Evolutionary conservation across 1,140 invertebrate genomes (phyloP).

Genomic region (Eciton burchellii): DNA sequence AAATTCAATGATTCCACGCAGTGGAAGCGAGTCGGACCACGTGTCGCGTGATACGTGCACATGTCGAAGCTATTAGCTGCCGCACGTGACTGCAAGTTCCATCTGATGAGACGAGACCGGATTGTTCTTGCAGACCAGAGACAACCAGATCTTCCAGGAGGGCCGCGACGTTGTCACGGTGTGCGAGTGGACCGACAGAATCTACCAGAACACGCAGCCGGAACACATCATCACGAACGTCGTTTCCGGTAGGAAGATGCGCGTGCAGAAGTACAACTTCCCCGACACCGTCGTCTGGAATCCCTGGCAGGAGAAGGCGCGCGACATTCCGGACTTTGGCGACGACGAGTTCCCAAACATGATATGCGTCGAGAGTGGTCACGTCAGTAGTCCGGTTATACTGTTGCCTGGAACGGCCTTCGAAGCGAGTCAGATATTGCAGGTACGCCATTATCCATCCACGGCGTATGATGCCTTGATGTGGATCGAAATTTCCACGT

Average conservation of each 20-base stretch:
- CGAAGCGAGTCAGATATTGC: constrained; percentile 94
- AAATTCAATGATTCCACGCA: too few relatives aligned
- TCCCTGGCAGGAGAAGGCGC: constrained; percentile 96
- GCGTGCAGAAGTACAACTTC: constrained; percentile 97
- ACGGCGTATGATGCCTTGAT: too few relatives aligned
- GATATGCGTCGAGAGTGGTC: constrained; percentile 97
- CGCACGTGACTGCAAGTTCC: too few relatives aligned
- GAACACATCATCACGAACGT: constrained; percentile 97
- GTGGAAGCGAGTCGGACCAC: too few relatives aligned
- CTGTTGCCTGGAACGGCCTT: constrained; percentile 94
- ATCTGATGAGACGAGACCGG: background rate
- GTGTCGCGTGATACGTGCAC: too few relatives aligned
- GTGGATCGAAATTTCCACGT: background rate
- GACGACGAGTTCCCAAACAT: constrained; percentile 98
- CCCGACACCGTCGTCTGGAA: constrained; percentile 99
- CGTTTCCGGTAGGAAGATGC: constrained; percentile 95
- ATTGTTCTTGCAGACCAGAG: constrained; percentile 88
- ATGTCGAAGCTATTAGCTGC: too few relatives aligned
- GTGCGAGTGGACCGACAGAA: constrained; percentile 95
- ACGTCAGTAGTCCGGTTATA: constrained; percentile 94
- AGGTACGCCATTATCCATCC: constrained; percentile 84
- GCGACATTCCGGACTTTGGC: constrained; percentile 96
- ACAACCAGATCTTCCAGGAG: constrained; percentile 94
- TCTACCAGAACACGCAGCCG: constrained; percentile 96
- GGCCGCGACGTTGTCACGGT: constrained; percentile 95